Conservation (phyloP, 2,797 vertebrate genomes). For the Tenualosa ilisha region DNA sequence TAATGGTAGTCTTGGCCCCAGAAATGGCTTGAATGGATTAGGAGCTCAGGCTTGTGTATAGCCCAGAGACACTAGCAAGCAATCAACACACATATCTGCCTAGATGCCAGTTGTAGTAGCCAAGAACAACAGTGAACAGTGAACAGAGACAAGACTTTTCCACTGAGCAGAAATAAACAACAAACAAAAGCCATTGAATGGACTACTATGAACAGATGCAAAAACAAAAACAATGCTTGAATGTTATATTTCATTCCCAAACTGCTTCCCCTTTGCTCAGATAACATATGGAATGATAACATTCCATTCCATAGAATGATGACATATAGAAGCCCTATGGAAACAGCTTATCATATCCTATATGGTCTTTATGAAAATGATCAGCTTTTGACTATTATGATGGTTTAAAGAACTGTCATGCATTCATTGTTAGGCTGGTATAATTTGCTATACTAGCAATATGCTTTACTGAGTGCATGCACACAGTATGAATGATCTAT, state of each 20-base stretch:
- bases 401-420: neutral
- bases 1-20: neutral
- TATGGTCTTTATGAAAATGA: too few relatives aligned
- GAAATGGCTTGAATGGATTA: neutral
- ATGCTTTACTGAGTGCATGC: neutral
- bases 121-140: neutral
- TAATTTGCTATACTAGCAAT: neutral
- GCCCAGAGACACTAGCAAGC: neutral
- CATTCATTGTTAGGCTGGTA: neutral
- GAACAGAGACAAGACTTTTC: neutral
- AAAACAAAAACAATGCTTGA: neutral
- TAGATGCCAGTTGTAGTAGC: neutral
- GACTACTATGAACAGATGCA: too few relatives aligned
- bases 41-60: neutral
- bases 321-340: too few relatives aligned
- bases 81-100: neutral
- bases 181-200: neutral
- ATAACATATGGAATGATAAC: too few relatives aligned
- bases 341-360: too few relatives aligned
- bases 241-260: neutral
- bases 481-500: neutral
- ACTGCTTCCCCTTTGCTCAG: too few relatives aligned
- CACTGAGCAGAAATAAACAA: neutral
- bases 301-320: too few relatives aligned
- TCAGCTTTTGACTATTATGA: too few relatives aligned